Base-by-base conservation (phyloP, 2,888 invertebrate genomes). In the Lasioglossum vierecki region DNA sequence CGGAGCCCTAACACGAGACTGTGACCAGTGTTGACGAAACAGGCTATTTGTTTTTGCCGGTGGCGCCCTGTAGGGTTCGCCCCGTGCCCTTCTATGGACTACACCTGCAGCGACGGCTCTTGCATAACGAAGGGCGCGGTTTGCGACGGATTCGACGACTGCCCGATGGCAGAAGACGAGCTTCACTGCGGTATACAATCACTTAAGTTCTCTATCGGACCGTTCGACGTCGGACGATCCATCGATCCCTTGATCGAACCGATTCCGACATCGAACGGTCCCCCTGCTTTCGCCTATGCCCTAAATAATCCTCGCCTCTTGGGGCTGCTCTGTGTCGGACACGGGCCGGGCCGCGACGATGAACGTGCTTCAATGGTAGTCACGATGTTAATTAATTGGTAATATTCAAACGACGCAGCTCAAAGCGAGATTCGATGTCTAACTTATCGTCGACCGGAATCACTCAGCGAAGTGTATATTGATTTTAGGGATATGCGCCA, bases 71-170 rank as follows among this genome's bases (percentile, higher is more conserved):
- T 92, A 94, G 94, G 93, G 93, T 89, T 93, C 92, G 95, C 95
- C 83, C 95, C 95, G 88, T 96, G 96, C 93, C 94, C 94, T 79
- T 88, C 94, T 85, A 94, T 94, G 92, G 95, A 96, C 92, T 98
- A 97, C 95, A 96, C 96, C 88, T 98, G 98, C 95, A 96, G 95
- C 83, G 97, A 98, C 94, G 97, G 97, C 76, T 96, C 96, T 91
- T 98, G 98, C 94, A 96, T 98, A 91, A 96, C 97, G 71, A 96
- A 96, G 88, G 95, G 96, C 72, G 95, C 96, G 88, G 96, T 97
- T 76, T 98, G 98, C 94, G 97, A 98, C 94, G 97, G 97, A 84
- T 96, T 96, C 91, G 96, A 96, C 93, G 97, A 98, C 95, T 98
- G 98, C 95, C 93, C 93, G 68, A 95, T 95, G 84, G 97, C 94